Evolutionary conservation across 2,888 invertebrate species (phyloP).

Genomic region (Isotomurus palustris): DNA sequence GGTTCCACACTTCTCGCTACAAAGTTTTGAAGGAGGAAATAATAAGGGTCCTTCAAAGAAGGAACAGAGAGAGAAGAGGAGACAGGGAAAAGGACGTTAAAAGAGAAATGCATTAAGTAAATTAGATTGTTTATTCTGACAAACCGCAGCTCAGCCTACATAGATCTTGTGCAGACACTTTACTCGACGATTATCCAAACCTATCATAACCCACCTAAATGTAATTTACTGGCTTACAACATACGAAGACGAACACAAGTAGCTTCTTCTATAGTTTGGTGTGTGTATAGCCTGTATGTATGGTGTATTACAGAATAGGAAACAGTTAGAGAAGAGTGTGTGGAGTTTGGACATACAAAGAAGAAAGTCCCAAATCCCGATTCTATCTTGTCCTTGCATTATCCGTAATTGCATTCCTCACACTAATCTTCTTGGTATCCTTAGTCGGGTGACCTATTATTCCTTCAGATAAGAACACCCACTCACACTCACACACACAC

Average conservation of each 20-base stretch:
- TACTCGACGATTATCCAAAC: background rate
- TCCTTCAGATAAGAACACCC: no score
- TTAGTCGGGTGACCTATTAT: background rate
- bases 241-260: no score
- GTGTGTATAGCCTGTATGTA: no score
- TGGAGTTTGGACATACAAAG: background rate
- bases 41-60: no score
- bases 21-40: no score
- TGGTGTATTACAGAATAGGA: no score
- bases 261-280: no score
- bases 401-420: slow-evolving; percentile 15
- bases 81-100: no score
- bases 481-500: no score
- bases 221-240: background rate
- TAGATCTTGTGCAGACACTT: background rate
- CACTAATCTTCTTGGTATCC: no score
- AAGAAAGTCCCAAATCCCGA: background rate
- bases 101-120: slow-evolving; percentile 12
- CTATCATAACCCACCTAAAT: background rate
- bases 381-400: slow-evolving; percentile 6
- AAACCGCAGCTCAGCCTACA: background rate
- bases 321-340: background rate
- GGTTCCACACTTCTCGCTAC: no score
- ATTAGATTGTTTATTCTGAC: slow-evolving; percentile 7
- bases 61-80: no score